Conservation (phyloP, 2,113 vertebrate species). For the Falco punctatus region DNA sequence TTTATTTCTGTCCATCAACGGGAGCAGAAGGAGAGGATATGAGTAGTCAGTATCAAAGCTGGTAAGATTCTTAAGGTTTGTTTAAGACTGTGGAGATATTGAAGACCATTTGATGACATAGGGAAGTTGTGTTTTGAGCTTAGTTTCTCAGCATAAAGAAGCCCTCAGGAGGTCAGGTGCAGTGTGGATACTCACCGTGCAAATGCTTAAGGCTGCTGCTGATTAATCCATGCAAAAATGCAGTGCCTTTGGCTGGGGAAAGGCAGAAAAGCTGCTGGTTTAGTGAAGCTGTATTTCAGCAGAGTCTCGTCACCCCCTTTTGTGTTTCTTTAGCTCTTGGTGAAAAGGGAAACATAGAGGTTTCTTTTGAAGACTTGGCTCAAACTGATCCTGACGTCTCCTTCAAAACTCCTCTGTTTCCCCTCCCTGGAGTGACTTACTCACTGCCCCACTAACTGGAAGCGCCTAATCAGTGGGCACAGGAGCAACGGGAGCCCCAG, state of each 20-base stretch:
- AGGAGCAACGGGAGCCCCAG: rapidly evolving
- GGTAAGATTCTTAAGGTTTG: not conserved
- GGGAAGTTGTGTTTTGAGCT: not conserved
- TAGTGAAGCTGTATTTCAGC: not conserved
- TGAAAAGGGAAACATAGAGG: not conserved
- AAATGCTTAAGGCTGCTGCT: not conserved
- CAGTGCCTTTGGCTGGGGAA: not conserved
- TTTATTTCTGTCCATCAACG: conserved; percentile 73
- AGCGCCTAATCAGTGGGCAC: rapidly evolving
- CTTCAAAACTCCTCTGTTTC: not conserved
- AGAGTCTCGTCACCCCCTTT: not conserved
- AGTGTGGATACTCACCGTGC: rapidly evolving
- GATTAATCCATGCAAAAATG: not conserved
- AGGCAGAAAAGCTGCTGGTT: not conserved
- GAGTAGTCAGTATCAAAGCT: not conserved
- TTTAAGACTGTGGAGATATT: not conserved
- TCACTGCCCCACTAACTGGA: not conserved
- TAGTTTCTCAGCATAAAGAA: not conserved
- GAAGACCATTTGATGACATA: not conserved
- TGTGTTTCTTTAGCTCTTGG: not conserved
- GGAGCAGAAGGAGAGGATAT: not conserved
- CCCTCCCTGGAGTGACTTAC: not conserved
- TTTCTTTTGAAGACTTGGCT: not conserved
- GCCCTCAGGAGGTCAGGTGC: not conserved
- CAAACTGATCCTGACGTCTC: not conserved